Evolutionary conservation across 2,113 vertebrate species (phyloP).

Genomic region (Steatornis caripensis): DNA sequence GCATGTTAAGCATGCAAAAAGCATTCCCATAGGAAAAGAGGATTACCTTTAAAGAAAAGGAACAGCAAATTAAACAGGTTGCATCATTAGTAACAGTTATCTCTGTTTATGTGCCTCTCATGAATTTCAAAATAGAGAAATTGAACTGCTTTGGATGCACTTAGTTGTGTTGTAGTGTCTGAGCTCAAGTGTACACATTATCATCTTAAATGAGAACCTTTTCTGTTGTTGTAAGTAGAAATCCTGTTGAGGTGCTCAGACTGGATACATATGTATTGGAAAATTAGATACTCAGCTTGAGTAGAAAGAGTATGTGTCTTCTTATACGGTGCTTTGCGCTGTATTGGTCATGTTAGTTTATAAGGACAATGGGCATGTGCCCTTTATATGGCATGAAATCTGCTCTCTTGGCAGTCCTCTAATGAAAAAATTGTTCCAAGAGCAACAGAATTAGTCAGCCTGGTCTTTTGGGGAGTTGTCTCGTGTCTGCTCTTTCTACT

Average conservation of each 20-base stretch:
- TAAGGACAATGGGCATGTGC: neutral
- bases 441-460: neutral
- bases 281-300: neutral
- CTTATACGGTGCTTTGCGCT: neutral
- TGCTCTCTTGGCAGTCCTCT: constrained; percentile 1
- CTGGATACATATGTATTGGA: neutral
- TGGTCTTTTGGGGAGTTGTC: neutral
- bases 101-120: neutral
- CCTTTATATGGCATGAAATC: neutral
- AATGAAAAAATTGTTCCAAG: neutral
- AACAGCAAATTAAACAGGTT: neutral
- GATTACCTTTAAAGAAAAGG: neutral
- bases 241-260: neutral
- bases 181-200: neutral
- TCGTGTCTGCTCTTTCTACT: neutral
- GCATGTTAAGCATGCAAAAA: neutral
- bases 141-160: neutral
- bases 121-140: neutral
- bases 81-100: neutral
- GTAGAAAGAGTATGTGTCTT: neutral
- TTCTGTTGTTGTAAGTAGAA: neutral
- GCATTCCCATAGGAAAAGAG: neutral
- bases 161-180: neutral
- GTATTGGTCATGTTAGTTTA: neutral
- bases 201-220: neutral